Conservation (phyloP, 2,797 vertebrate genomes). For the Martes flavigula region DNA sequence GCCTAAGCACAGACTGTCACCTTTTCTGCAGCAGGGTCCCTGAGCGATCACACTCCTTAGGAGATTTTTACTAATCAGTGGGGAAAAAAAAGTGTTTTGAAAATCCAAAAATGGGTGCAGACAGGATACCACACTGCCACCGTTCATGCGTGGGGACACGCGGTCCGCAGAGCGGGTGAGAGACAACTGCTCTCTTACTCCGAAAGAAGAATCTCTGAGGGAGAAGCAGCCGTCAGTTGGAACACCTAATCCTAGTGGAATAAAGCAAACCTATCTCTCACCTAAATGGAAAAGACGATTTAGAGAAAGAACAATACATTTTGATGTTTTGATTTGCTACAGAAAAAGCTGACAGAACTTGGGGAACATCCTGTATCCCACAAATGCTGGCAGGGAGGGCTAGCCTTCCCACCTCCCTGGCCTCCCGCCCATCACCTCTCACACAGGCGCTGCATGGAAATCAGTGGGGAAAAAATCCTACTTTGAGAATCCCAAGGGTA, state of each 20-base stretch:
- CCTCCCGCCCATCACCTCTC: rapidly evolving
- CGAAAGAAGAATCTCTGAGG: constrained; percentile 18
- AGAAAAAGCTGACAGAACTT: neutral
- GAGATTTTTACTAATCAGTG: neutral
- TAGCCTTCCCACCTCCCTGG: rapidly evolving
- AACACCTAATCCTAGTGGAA: neutral
- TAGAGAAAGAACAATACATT: neutral
- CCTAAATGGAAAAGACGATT: constrained; percentile 7
- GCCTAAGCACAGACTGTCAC: neutral
- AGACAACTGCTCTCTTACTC: neutral
- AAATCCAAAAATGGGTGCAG: neutral
- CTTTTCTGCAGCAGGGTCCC: neutral
- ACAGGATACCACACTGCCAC: neutral
- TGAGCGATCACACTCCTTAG: neutral
- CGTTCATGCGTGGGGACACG: neutral
- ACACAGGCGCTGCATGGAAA: neutral
- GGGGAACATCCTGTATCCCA: neutral
- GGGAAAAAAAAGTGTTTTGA: neutral
- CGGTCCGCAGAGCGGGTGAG: neutral
- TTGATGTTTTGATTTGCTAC: neutral
- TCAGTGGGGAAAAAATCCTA: neutral
- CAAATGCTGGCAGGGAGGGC: neutral
- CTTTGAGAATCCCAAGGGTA: neutral
- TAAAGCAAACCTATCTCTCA: neutral
- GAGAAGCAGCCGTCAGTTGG: neutral